Evolutionary conservation across 2,888 invertebrate genomes (phyloP).

Genomic region (Troides aeacus): DNA sequence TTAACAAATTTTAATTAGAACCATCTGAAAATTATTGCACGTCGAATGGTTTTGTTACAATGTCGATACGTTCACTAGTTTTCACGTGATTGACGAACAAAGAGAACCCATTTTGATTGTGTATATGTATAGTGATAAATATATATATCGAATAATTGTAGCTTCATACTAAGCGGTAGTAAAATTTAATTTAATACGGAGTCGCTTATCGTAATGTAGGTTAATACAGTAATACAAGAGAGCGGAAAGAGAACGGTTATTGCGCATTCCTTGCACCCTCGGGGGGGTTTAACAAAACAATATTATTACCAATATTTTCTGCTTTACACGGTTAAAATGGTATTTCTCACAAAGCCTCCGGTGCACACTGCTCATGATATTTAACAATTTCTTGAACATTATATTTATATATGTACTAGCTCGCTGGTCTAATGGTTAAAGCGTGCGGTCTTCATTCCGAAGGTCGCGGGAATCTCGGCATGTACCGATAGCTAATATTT

Average conservation of each 20-base stretch:
- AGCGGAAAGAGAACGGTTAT: constrained; percentile 8
- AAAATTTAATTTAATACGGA: constrained; percentile 18
- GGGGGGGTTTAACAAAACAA: constrained; percentile 27
- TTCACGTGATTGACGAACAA: too few species aligned
- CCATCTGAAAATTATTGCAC: too few species aligned
- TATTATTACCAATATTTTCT: constrained; percentile 27
- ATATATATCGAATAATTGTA: neutral
- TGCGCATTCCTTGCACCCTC: constrained; percentile 16
- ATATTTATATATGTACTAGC: neutral
- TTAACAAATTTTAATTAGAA: too few species aligned
- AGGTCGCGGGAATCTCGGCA: too few species aligned
- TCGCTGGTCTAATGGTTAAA: too few species aligned
- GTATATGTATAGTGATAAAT: neutral
- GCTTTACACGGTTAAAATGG: constrained; percentile 14
- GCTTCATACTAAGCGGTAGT: neutral
- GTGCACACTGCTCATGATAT: constrained; percentile 15
- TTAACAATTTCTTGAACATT: constrained; percentile 3
- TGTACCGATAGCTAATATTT: too few species aligned
- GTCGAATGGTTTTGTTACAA: too few species aligned
- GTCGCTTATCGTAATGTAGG: constrained; percentile 14
- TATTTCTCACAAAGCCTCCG: constrained; percentile 19
- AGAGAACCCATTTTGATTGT: too few species aligned
- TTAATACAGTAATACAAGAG: constrained; percentile 22
- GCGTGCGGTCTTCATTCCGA: too few species aligned
- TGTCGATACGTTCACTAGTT: too few species aligned